These are phyloP conservation scores for Drosophila mercatorum DNA, from an alignment of 2,888 invertebrate genomes.

Conservation along the genomic window DNA sequence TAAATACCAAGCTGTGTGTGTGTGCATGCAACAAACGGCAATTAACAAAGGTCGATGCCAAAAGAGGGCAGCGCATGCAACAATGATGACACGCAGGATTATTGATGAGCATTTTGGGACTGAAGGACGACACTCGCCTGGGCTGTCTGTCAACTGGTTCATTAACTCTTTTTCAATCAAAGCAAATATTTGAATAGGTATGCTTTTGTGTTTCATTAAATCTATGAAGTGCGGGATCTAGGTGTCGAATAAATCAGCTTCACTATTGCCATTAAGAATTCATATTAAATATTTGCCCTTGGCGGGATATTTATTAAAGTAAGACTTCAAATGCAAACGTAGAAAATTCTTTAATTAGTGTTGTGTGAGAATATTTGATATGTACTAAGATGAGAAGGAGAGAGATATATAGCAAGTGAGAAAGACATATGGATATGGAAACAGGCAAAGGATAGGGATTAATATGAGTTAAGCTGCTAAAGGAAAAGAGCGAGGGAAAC, in stretches of 20 bases:
- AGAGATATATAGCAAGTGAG: no score
- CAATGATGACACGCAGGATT: slow-evolving; percentile 69
- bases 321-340: no score
- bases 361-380: no score
- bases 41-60: slow-evolving; percentile 62
- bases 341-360: no score
- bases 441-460: no score
- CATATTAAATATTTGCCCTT: background rate
- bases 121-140: slow-evolving; percentile 5
- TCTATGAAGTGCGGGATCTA: background rate
- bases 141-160: slow-evolving; percentile 47
- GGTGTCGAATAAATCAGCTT: background rate
- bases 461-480: no score
- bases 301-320: no score
- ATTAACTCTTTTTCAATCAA: slow-evolving; percentile 58
- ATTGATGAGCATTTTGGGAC: slow-evolving; percentile 46
- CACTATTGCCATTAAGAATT: background rate
- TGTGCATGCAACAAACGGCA: slow-evolving; percentile 70
- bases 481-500: no score
- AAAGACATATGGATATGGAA: no score
- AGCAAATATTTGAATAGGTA: slow-evolving; percentile 23
- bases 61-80: slow-evolving; percentile 34
- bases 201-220: background rate
- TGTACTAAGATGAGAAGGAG: no score
- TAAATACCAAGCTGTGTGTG: slow-evolving; percentile 32